A percentile compares a stretch with the other conserved stretches of the same genome.
Conservation (phyloP, 2,113 vertebrate species). For the Microtus richardsoni region DNA sequence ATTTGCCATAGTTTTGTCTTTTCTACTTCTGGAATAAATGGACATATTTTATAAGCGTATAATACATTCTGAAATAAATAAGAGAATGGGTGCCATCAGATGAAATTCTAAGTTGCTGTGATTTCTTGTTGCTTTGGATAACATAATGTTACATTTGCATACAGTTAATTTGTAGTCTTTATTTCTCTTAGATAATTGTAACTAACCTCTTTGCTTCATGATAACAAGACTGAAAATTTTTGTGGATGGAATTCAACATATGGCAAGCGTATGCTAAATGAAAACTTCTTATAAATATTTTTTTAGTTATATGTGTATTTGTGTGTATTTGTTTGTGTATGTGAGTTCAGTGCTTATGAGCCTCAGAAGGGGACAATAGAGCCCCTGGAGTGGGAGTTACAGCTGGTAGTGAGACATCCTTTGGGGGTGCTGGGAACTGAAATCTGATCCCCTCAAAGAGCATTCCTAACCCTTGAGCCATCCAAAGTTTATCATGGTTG, state of each 20-base stretch:
- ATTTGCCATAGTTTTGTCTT: neutral
- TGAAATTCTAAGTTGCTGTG: conserved; percentile 4
- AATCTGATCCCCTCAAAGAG: neutral
- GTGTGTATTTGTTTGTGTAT: neutral
- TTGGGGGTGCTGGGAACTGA: neutral
- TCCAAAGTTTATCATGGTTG: neutral
- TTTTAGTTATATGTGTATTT: too few relatives aligned
- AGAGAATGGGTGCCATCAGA: neutral
- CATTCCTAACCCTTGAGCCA: neutral
- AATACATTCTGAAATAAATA: neutral
- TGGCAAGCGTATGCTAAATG: neutral
- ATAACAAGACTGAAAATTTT: neutral
- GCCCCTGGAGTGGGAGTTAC: too few relatives aligned
- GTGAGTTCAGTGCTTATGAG: neutral
- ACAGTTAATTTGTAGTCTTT: neutral
- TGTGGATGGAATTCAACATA: conserved; percentile 1
- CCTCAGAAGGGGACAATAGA: neutral
- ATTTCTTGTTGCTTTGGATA: neutral
- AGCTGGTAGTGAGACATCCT: neutral
- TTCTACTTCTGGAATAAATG: neutral
- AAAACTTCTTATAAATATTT: neutral
- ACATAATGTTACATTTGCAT: neutral
- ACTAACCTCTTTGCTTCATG: neutral
- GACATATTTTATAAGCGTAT: neutral
- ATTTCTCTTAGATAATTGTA: neutral